Evolutionary conservation across 2,797 vertebrate species (phyloP).

Genomic region (Craterocephalus amniculus): DNA sequence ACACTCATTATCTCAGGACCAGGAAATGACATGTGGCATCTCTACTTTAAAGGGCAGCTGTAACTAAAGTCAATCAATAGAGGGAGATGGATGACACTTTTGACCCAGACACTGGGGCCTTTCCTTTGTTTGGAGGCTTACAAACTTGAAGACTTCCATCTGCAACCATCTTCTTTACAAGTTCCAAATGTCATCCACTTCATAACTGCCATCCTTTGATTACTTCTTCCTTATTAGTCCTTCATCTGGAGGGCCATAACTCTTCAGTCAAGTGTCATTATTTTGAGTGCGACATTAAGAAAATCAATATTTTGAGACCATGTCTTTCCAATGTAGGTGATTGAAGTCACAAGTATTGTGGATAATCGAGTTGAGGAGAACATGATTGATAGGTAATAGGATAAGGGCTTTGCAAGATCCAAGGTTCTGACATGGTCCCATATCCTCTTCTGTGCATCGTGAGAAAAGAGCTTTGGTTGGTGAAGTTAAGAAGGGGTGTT

Average conservation of each 20-base stretch:
- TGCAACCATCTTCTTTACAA: slow-evolving; percentile 56
- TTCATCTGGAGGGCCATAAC: slow-evolving; percentile 63
- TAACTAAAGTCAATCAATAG: slow-evolving; percentile 69
- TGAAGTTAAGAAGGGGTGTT: background rate
- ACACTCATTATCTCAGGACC: slow-evolving; percentile 53
- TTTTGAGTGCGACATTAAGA: slow-evolving; percentile 75
- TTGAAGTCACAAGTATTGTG: slow-evolving; percentile 62
- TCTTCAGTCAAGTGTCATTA: slow-evolving; percentile 68
- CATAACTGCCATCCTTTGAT: slow-evolving; percentile 71
- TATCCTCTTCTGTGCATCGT: slow-evolving; percentile 26
- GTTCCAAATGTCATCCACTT: slow-evolving; percentile 74
- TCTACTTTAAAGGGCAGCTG: slow-evolving; percentile 71
- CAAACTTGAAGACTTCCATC: slow-evolving; percentile 45
- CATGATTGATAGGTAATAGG: slow-evolving; percentile 72
- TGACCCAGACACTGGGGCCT: slow-evolving; percentile 37
- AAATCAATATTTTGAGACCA: slow-evolving; percentile 80
- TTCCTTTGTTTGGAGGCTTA: slow-evolving; percentile 55
- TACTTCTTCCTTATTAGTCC: slow-evolving; percentile 68
- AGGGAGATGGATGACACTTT: slow-evolving; percentile 58
- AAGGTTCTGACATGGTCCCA: slow-evolving; percentile 43
- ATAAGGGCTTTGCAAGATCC: slow-evolving; percentile 49
- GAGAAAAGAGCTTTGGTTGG: slow-evolving; percentile 37
- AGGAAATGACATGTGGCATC: slow-evolving; percentile 62
- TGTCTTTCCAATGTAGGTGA: slow-evolving; percentile 60
- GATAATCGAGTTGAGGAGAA: slow-evolving; percentile 59